A percentile compares a stretch with the other conserved stretches of the same genome.
These are phyloP conservation scores for Tribolium castaneum DNA, from an alignment of 1,140 invertebrate species.

Conservation along the genomic window DNA sequence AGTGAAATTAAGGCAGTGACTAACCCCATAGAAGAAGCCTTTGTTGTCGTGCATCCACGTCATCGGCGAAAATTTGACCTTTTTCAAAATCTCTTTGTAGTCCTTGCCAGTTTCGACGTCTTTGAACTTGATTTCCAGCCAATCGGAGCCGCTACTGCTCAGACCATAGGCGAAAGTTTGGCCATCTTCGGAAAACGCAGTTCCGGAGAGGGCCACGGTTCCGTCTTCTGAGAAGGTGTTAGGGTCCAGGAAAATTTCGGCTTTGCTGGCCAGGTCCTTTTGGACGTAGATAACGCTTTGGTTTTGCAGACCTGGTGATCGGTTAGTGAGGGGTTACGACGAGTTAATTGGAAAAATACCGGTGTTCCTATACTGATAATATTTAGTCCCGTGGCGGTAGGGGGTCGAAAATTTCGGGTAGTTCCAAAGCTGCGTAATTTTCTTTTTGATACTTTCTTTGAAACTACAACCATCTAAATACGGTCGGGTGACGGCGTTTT, in stretches of 20 bases:
- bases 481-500: conserved; percentile 90
- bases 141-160: conserved; percentile 94
- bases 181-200: conserved; percentile 92
- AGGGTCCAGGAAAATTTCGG: conserved; percentile 93
- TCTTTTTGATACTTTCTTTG: conserved; percentile 78
- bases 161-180: conserved; percentile 91
- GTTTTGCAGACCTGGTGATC: conserved; percentile 58
- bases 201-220: conserved; percentile 84
- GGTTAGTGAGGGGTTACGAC: background rate
- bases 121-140: conserved; percentile 90
- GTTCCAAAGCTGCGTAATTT: conserved; percentile 93
- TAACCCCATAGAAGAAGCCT: conserved; percentile 95
- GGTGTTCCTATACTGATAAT: conserved; percentile 94
- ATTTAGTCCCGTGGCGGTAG: conserved; percentile 82
- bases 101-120: conserved; percentile 86
- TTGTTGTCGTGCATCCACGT: conserved; percentile 96
- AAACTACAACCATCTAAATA: conserved; percentile 84
- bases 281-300: conserved; percentile 93
- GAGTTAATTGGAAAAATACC: conserved; percentile 66
- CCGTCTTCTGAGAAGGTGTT: conserved; percentile 95
- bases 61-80: conserved; percentile 91
- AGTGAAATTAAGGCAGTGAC: conserved; percentile 50
- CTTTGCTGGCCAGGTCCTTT: conserved; percentile 82
- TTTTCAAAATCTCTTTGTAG: conserved; percentile 87
- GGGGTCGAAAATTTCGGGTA: conserved; percentile 96